phyloP scores from a whole-genome alignment of 1,140 invertebrate species.

The Neodiprion lecontei region DNA sequence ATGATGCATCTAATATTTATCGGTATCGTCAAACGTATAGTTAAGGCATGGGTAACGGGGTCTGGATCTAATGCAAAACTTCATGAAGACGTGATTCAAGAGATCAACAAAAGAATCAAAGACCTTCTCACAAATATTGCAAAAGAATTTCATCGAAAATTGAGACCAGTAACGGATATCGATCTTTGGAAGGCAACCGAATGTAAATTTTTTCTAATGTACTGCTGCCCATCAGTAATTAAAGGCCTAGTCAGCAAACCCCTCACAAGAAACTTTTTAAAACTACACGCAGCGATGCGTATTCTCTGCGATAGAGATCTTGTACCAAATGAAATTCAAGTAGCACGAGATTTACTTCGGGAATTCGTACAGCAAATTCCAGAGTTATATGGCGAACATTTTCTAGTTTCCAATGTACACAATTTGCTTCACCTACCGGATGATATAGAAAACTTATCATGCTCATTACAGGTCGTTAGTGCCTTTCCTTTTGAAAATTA shows the following conservation, averaged over 20 bases:
- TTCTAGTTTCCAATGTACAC: conserved; percentile 15
- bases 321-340: neutral
- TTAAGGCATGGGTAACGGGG: neutral
- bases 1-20: neutral
- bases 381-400: conserved; percentile 13
- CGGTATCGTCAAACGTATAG: neutral
- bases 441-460: conserved; percentile 12
- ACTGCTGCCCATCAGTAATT: neutral
- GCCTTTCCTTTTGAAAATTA: conserved; percentile 23
- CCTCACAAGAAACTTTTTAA: neutral
- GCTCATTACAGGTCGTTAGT: neutral
- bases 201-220: neutral
- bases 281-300: neutral
- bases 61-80: neutral
- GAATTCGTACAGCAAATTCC: neutral
- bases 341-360: neutral
- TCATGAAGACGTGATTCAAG: neutral
- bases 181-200: neutral
- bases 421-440: conserved; percentile 18
- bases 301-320: neutral
- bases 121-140: neutral
- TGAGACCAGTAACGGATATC: neutral
- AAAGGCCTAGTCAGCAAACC: neutral
- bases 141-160: neutral
- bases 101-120: neutral